Evolutionary conservation across 2,888 invertebrate genomes (phyloP).

Genomic region (Polyploca ridens): DNA sequence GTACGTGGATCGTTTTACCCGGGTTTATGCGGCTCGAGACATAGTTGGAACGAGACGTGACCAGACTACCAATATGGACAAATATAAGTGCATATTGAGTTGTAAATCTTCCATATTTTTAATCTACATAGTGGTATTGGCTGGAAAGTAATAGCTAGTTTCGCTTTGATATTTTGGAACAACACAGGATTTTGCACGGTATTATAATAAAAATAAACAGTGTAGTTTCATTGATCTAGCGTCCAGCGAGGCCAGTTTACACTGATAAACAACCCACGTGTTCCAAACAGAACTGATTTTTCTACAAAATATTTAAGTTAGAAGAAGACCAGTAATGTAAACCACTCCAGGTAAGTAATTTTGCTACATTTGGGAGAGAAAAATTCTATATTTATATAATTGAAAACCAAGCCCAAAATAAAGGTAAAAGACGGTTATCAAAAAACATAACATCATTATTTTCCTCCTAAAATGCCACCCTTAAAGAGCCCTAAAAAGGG

Average conservation of each 20-base stretch:
- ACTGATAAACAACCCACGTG: too few relatives aligned
- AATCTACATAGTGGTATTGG: conserved; percentile 15
- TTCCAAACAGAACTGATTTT: too few relatives aligned
- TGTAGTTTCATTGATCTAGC: too few relatives aligned
- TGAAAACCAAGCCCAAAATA: conserved; percentile 21
- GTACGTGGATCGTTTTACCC: conserved; percentile 57
- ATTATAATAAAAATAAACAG: too few relatives aligned
- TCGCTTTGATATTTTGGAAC: not conserved
- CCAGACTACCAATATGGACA: conserved; percentile 53
- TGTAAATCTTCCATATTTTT: conserved; percentile 47
- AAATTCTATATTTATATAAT: too few relatives aligned
- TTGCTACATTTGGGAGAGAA: too few relatives aligned
- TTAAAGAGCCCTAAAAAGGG: conserved; percentile 49
- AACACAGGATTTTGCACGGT: not conserved
- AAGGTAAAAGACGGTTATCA: conserved; percentile 22
- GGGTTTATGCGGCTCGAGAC: conserved; percentile 47
- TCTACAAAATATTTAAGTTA: too few relatives aligned
- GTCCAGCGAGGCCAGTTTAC: too few relatives aligned
- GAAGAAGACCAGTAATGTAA: too few relatives aligned
- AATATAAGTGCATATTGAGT: conserved; percentile 56
- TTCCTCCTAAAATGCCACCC: conserved; percentile 60
- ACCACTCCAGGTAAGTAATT: too few relatives aligned
- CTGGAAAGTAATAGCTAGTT: not conserved
- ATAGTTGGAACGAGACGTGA: conserved; percentile 58
- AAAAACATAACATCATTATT: conserved; percentile 61